Percentiles rank a stretch among this genome's conserved stretches.
Conservation (phyloP, 2,797 vertebrate species). For the Girardinus metallicus region DNA sequence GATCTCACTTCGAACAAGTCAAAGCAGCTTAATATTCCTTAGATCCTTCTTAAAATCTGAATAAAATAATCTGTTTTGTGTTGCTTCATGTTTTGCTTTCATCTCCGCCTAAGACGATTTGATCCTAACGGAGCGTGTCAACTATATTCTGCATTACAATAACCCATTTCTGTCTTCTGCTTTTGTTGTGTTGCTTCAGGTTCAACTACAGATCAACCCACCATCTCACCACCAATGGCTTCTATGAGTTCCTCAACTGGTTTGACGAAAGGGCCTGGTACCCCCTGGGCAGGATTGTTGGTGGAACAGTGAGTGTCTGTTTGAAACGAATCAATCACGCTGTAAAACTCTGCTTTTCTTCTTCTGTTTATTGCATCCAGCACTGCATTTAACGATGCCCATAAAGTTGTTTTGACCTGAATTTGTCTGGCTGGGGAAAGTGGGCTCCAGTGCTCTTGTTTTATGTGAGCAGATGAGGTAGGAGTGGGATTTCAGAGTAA, state of each 20-base stretch:
- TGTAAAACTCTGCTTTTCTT: not conserved
- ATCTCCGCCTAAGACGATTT: not conserved
- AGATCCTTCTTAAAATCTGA: constrained; percentile 41
- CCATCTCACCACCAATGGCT: constrained; percentile 95
- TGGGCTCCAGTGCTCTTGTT: not conserved
- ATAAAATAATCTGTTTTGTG: constrained; percentile 38
- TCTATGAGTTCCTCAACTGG: constrained; percentile 99
- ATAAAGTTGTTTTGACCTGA: constrained; percentile 3
- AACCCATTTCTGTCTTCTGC: constrained; percentile 1
- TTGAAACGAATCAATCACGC: not conserved
- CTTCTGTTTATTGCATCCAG: constrained; percentile 6
- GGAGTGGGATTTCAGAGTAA: not conserved
- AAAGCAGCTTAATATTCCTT: constrained; percentile 25
- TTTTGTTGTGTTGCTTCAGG: constrained; percentile 74
- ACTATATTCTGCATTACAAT: not conserved
- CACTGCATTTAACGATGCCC: not conserved
- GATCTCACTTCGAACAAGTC: constrained; percentile 27
- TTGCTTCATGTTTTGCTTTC: not conserved
- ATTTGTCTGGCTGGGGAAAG: not conserved
- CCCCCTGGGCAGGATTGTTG: constrained; percentile 96
- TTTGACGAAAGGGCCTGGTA: constrained; percentile 99
- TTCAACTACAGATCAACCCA: constrained; percentile 99
- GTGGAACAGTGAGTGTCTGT: constrained; percentile 91
- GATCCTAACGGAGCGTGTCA: not conserved
- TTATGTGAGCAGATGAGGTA: not conserved